Conservation (phyloP, 2,113 vertebrate species). For the Prinia subflava region DNA sequence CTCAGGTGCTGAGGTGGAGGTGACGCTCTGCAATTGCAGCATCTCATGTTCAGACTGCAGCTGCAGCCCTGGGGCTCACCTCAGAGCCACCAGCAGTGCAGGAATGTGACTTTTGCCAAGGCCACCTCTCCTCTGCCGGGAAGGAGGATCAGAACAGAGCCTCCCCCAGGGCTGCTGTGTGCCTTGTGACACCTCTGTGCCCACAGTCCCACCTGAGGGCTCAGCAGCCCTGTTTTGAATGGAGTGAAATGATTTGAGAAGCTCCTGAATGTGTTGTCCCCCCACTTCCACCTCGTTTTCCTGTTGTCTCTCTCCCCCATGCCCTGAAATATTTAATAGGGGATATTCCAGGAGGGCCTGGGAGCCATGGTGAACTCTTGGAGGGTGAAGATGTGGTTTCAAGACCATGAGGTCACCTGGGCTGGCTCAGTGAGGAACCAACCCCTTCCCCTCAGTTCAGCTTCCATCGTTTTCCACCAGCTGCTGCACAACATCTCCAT, state of each 20-base stretch:
- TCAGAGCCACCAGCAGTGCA: neutral
- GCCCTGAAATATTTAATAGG: rapidly evolving
- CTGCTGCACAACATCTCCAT: rapidly evolving
- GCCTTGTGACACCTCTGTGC: rapidly evolving
- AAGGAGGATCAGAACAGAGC: neutral
- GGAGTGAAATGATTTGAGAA: rapidly evolving
- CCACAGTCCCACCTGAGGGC: rapidly evolving
- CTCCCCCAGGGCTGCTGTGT: rapidly evolving
- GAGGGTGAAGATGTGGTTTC: neutral
- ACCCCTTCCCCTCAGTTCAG: neutral
- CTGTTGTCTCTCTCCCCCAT: rapidly evolving
- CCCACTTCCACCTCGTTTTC: rapidly evolving
- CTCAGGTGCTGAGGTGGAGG: neutral
- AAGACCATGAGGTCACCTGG: neutral
- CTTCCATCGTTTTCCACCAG: neutral
- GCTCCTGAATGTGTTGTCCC: neutral
- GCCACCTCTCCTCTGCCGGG: neutral
- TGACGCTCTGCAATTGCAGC: neutral
- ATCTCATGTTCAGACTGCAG: rapidly evolving
- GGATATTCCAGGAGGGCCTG: neutral
- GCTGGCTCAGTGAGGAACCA: neutral
- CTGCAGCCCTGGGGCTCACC: neutral
- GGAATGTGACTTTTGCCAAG: neutral
- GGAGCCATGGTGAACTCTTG: rapidly evolving
- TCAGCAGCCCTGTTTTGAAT: neutral